Percentiles rank a stretch among this genome's conserved stretches.
Conservation (phyloP, 2,888 invertebrate genomes). For the Cephalotes varians region DNA sequence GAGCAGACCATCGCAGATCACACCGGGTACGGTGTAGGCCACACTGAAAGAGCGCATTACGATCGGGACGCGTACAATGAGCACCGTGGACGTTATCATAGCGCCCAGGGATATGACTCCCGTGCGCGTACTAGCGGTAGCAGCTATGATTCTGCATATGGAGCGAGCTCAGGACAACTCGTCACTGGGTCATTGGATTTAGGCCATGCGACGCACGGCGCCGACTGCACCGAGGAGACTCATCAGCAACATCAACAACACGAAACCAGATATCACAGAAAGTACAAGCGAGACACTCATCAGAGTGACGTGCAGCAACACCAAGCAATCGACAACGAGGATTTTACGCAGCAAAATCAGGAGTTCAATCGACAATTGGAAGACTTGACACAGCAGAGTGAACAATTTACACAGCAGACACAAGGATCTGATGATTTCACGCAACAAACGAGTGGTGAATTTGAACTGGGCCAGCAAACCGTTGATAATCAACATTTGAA, state of each 20-base stretch:
- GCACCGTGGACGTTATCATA: conserved; percentile 24
- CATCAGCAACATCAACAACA: conserved; percentile 58
- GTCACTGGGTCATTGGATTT: conserved; percentile 57
- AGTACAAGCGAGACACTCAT: conserved; percentile 70
- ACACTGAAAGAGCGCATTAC: conserved; percentile 42
- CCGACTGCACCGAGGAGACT: conserved; percentile 69
- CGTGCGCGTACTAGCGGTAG: conserved; percentile 44
- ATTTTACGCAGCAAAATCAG: conserved; percentile 36
- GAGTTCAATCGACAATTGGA: conserved; percentile 3
- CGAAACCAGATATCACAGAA: conserved; percentile 54
- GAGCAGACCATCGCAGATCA: conserved; percentile 17
- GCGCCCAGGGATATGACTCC: conserved; percentile 14
- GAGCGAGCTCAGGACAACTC: conserved; percentile 50
- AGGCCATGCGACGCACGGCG: conserved; percentile 55
- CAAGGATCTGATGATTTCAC: conserved; percentile 65
- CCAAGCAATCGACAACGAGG: neutral
- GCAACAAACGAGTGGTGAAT: conserved; percentile 68
- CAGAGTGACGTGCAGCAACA: conserved; percentile 52
- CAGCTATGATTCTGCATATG: conserved; percentile 52
- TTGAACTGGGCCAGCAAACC: conserved; percentile 48
- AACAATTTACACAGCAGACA: conserved; percentile 75
- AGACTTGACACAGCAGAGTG: conserved; percentile 71
- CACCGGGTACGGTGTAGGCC: conserved; percentile 1
- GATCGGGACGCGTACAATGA: conserved; percentile 43
- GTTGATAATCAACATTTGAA: conserved; percentile 63